These are phyloP conservation scores for Cyphomyrmex costatus DNA, from an alignment of 1,140 invertebrate genomes.

Conservation along the genomic window DNA sequence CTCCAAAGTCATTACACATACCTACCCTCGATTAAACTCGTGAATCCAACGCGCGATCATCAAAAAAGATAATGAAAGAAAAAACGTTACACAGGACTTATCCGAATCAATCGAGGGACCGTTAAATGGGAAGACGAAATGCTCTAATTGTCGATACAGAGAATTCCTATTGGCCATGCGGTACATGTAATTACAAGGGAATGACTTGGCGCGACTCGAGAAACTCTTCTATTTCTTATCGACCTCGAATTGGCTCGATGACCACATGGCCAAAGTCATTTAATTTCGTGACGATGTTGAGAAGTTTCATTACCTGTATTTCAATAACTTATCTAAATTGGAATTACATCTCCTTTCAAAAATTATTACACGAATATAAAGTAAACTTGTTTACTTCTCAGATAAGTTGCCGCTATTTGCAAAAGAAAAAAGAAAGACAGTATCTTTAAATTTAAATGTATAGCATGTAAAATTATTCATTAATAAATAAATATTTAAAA, in stretches of 20 bases:
- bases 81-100: conserved; percentile 68
- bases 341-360: not conserved
- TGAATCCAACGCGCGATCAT: conserved; percentile 40
- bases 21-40: conserved; percentile 3
- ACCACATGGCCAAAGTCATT: conserved; percentile 77
- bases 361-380: not conserved
- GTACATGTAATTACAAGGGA: conserved; percentile 85
- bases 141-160: conserved; percentile 82
- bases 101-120: conserved; percentile 78
- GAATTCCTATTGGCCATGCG: conserved; percentile 83
- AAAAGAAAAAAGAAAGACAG: not conserved
- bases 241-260: conserved; percentile 65
- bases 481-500: not conserved
- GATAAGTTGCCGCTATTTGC: not conserved
- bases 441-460: not conserved
- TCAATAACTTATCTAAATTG: conserved; percentile 49
- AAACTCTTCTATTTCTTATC: conserved; percentile 79
- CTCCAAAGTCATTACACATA: not conserved
- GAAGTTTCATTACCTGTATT: conserved; percentile 56
- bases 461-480: not conserved
- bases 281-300: conserved; percentile 82
- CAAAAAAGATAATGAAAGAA: conserved; percentile 73
- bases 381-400: not conserved
- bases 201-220: conserved; percentile 81
- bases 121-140: conserved; percentile 82